Conservation (phyloP, 2,888 invertebrate genomes). For the Melipona beecheii region DNA sequence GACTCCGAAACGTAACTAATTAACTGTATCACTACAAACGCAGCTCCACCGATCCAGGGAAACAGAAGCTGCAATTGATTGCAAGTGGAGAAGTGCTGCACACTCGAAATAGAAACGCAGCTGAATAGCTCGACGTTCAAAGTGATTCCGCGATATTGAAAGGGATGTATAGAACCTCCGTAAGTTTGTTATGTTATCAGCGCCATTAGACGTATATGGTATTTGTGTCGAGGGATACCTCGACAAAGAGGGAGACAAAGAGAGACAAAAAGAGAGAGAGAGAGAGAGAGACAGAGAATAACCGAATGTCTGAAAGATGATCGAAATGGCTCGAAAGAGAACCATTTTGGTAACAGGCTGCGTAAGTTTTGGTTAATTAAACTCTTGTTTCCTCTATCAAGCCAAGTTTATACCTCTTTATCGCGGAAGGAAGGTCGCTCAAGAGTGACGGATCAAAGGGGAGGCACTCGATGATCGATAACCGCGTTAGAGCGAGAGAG, state of each 20-base stretch:
- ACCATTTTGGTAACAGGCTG: background rate
- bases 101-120: background rate
- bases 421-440: background rate
- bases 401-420: slow-evolving; percentile 8
- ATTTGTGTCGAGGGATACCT: background rate
- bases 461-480: slow-evolving; percentile 1
- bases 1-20: background rate
- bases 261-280: background rate
- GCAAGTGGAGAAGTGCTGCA: background rate
- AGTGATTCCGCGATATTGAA: background rate
- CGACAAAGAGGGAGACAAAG: background rate
- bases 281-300: background rate
- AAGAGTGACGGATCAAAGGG: slow-evolving; percentile 10
- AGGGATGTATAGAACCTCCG: background rate
- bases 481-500: background rate
- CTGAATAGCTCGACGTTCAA: background rate
- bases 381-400: background rate
- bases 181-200: slow-evolving; percentile 1
- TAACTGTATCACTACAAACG: background rate
- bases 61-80: slow-evolving; percentile 3
- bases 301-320: background rate
- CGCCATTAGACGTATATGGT: background rate
- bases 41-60: too few species aligned
- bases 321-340: background rate
- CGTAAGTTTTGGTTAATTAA: background rate